Conservation (phyloP, 2,888 invertebrate species). For the Hypomecis punctinalis region DNA sequence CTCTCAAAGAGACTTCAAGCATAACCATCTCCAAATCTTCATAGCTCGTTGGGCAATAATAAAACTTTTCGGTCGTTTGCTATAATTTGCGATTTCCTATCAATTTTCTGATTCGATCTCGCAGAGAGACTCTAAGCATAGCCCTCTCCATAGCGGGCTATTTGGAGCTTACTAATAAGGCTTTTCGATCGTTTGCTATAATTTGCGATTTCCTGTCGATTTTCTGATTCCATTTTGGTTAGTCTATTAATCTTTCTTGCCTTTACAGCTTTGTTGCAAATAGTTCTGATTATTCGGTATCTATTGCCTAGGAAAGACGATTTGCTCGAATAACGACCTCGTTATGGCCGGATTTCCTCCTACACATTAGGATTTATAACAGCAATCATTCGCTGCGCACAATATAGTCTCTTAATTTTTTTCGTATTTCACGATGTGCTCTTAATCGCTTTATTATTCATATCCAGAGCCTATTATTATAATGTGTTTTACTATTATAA, state of each 20-base stretch:
- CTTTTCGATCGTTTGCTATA: too few species aligned
- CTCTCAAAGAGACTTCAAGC: too few species aligned
- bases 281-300: background rate
- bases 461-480: conserved; percentile 32
- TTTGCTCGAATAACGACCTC: conserved; percentile 15
- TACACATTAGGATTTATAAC: conserved; percentile 32
- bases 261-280: conserved; percentile 1
- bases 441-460: conserved; percentile 35
- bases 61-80: too few species aligned
- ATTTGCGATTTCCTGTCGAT: background rate
- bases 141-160: too few species aligned
- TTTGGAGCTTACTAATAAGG: too few species aligned
- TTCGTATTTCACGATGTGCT: conserved; percentile 23
- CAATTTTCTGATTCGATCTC: too few species aligned
- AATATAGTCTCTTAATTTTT: conserved; percentile 20
- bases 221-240: background rate
- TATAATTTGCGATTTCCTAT: background rate
- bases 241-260: background rate
- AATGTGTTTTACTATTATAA: conserved; percentile 29
- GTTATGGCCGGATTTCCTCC: conserved; percentile 33
- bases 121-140: too few species aligned
- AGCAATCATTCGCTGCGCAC: conserved; percentile 19
- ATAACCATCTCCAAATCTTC: too few species aligned
- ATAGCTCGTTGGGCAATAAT: too few species aligned
- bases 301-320: conserved; percentile 3